Conservation (phyloP, 2,888 invertebrate species). For the Megamerina dolium region DNA sequence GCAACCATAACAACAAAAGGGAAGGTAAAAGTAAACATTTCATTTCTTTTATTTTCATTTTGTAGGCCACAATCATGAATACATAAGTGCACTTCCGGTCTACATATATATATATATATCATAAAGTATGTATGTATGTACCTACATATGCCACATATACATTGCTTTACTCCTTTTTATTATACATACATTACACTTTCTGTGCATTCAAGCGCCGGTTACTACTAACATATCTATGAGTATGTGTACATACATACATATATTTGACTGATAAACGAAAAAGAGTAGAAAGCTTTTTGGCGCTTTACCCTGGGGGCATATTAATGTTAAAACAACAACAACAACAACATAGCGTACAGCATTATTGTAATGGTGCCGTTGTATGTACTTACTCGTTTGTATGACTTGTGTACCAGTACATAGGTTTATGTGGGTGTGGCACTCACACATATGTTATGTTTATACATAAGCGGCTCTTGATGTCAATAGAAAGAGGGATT, state of each 20-base stretch:
- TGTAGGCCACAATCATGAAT: constrained; percentile 4
- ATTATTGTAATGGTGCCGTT: background rate
- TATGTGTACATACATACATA: background rate
- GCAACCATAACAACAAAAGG: too few relatives aligned
- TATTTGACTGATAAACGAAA: background rate
- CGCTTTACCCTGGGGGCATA: constrained; percentile 4
- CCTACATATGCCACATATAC: background rate
- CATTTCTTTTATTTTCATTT: constrained; percentile 5
- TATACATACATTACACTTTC: too few relatives aligned
- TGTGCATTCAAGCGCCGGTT: too few relatives aligned
- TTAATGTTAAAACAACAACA: constrained; percentile 9
- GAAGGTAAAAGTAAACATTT: background rate
- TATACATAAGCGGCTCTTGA: too few relatives aligned
- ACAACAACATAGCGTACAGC: background rate
- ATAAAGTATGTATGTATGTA: background rate
- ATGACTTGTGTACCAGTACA: too few relatives aligned
- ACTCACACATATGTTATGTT: too few relatives aligned
- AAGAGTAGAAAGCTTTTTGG: background rate
- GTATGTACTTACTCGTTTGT: too few relatives aligned
- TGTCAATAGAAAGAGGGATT: too few relatives aligned
- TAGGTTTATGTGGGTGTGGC: too few relatives aligned
- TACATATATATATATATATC: background rate
- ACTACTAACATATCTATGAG: too few relatives aligned
- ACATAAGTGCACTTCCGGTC: constrained; percentile 10
- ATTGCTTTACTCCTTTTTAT: background rate